A percentile compares a stretch with the other conserved stretches of the same genome.
Conservation (phyloP, 2,888 invertebrate genomes). For the Dasysyrphus albostriatus region DNA sequence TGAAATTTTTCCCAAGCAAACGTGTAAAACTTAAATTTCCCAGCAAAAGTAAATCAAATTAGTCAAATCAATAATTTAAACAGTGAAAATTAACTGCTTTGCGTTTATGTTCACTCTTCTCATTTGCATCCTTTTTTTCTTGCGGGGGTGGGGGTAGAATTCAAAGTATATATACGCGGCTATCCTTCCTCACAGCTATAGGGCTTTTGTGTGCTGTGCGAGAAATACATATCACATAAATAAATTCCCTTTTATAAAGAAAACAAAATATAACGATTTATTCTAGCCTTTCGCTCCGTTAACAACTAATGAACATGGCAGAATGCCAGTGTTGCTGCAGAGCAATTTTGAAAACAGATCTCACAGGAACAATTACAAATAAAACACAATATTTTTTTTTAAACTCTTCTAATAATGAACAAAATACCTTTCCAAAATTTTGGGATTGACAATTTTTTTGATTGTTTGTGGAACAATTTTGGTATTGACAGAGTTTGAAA, state of each 20-base stretch:
- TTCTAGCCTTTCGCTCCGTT: constrained; percentile 61
- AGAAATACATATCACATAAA: constrained; percentile 18
- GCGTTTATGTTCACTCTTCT: constrained; percentile 13
- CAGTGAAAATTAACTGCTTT: constrained; percentile 63
- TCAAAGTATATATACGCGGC: background rate
- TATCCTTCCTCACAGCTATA: background rate
- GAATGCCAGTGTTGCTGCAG: background rate
- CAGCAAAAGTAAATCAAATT: constrained; percentile 58
- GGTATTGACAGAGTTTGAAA: too few species aligned
- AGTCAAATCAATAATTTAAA: constrained; percentile 70
- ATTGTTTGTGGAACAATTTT: too few species aligned
- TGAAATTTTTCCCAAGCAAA: constrained; percentile 6
- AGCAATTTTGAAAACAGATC: background rate
- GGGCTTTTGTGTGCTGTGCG: constrained; percentile 9
- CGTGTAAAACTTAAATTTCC: constrained; percentile 53
- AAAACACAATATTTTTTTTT: too few species aligned
- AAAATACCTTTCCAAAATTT: too few species aligned
- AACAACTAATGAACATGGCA: constrained; percentile 70
- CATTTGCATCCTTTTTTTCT: constrained; percentile 17
- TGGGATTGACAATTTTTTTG: too few species aligned
- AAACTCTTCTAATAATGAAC: too few species aligned
- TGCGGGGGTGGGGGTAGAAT: background rate
- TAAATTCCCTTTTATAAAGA: constrained; percentile 9
- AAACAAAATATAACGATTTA: constrained; percentile 18
- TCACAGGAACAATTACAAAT: background rate